Evolutionary conservation across 2,113 vertebrate species (phyloP).

Genomic region (Eulemur rufifrons): DNA sequence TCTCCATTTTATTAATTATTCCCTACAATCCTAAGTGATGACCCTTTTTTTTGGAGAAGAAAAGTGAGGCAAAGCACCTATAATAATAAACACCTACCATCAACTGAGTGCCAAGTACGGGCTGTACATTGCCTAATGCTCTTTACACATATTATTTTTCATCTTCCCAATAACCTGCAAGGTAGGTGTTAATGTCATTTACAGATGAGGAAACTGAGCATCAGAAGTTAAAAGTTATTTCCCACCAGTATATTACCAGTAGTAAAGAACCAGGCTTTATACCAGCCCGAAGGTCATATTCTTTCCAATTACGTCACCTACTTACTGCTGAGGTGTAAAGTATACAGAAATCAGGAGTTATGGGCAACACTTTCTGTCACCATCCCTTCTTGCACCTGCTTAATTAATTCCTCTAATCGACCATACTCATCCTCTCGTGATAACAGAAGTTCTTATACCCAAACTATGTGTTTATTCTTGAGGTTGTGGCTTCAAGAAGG

Average conservation of each 20-base stretch:
- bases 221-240: background rate
- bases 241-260: background rate
- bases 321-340: background rate
- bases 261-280: background rate
- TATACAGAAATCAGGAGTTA: background rate
- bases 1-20: slow-evolving; percentile 25
- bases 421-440: background rate
- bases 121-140: background rate
- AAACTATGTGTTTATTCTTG: background rate
- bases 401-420: background rate
- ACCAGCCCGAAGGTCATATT: background rate
- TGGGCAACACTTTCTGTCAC: background rate
- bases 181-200: background rate
- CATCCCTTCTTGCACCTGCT: background rate
- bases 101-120: background rate
- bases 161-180: background rate
- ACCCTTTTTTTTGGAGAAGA: background rate
- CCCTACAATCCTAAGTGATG: background rate
- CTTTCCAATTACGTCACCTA: background rate
- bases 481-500: background rate
- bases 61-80: background rate
- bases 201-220: background rate
- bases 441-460: background rate
- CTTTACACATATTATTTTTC: background rate
- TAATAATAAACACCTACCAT: background rate